Percentiles rank a stretch among this genome's conserved stretches.
Conservation (phyloP, 2,113 vertebrate species). For the Galbula dea region DNA sequence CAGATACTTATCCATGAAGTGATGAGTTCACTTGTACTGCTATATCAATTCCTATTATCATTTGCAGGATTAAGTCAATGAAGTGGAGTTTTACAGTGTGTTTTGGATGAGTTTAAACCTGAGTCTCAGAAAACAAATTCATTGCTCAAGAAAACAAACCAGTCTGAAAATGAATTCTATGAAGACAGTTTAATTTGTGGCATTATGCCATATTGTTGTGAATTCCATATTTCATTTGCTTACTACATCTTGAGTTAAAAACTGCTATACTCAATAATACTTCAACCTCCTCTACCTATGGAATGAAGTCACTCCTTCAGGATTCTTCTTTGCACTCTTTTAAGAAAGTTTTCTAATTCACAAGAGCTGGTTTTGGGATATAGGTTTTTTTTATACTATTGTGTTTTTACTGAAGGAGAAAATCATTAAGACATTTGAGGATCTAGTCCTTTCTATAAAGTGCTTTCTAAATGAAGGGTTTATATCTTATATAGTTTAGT, state of each 20-base stretch:
- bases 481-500: not conserved
- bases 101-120: not conserved
- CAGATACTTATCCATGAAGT: not conserved
- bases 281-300: not conserved
- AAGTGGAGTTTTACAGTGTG: not conserved
- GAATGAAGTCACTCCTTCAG: not conserved
- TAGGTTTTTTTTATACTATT: not conserved
- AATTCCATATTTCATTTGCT: not conserved
- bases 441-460: not conserved
- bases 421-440: not conserved
- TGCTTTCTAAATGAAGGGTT: not conserved
- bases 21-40: not conserved
- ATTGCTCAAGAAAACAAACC: not conserved
- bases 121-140: not conserved
- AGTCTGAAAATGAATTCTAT: not conserved
- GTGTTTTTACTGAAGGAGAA: not conserved
- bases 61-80: not conserved
- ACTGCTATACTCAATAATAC: not conserved
- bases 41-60: not conserved
- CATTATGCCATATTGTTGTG: not conserved
- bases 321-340: not conserved
- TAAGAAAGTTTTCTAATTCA: not conserved
- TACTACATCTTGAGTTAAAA: not conserved
- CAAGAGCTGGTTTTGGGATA: not conserved
- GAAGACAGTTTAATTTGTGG: not conserved